Conservation (phyloP, 2,113 vertebrate genomes). For the Pithys albifrons region DNA sequence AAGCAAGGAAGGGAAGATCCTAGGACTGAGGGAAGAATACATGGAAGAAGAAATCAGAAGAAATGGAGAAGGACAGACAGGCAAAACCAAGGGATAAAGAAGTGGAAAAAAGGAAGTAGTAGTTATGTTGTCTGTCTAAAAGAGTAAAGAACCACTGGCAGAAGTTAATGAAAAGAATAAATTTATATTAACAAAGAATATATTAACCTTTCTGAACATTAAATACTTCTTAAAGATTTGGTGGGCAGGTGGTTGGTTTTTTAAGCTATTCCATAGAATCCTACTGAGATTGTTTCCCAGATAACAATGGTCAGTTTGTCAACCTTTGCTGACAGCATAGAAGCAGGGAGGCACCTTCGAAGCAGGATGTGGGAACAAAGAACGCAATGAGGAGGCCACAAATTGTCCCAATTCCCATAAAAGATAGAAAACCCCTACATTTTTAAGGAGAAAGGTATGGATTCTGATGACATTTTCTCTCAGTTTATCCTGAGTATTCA, state of each 20-base stretch:
- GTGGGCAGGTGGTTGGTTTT: background rate
- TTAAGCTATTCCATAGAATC: background rate
- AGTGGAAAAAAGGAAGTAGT: background rate
- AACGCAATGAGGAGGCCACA: background rate
- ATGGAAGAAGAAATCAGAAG: background rate
- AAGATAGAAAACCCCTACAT: rapidly evolving
- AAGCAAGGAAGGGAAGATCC: background rate
- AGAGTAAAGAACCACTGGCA: background rate
- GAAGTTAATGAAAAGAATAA: background rate
- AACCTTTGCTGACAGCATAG: background rate
- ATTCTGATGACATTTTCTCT: background rate
- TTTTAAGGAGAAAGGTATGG: background rate
- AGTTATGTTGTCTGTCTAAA: background rate
- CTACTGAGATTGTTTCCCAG: background rate
- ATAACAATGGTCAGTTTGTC: background rate
- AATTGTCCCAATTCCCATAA: background rate
- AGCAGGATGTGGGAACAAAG: background rate
- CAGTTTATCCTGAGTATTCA: background rate
- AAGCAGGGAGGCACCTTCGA: background rate
- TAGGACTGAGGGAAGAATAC: background rate
- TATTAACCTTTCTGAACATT: background rate
- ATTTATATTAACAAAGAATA: background rate
- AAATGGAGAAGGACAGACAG: background rate
- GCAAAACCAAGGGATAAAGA: background rate
- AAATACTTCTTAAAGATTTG: background rate